Base-by-base conservation (phyloP, 2,113 vertebrate species). In the Ornithorhynchus anatinus region DNA sequence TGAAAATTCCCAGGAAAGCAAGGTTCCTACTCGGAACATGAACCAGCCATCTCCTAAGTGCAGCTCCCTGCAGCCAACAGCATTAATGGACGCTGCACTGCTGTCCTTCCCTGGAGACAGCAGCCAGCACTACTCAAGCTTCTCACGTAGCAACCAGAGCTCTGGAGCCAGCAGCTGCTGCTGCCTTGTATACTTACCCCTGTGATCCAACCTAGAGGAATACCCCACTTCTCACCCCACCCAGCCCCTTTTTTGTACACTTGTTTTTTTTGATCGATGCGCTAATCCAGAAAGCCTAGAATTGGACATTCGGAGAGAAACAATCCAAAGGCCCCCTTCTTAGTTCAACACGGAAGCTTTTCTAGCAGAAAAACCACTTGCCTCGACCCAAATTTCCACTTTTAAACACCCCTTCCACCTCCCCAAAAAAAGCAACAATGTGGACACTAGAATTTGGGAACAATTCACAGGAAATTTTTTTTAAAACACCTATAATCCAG, bases 141-240 rank as follows among this genome's bases (percentile, higher is more conserved):
- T 91, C 90, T 94, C 93, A 93, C 93, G 89, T 94, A 94, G 93
- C 93, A 94, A 94, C 93, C 87, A 89, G 87, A 89, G 91, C 90
- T 92, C 88, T 84, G 84, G 87, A 92, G 92, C 93, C 87, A 90
- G 89, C 92, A 92, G 92, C 92, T 93, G 92, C 91, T 79, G 87
- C 88, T 66, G 90, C 88, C 90, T 91, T 84, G 81, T 88, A 91
- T 47, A 87, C 85, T 86, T 88, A 87, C 87, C 81, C 91, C 92
- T 82, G 86, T 85, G 90, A 92, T 89, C 84, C 84, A 89, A 87
- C 86, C 89, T 82, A 85, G 77, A 86, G 87, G 88, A 91, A 89
- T 88, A 89, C 84, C 84, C 89, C 89, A 85, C 75, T 86, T 75
- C 65, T 54, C 59, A 70, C 75, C 87, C 81, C 77, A 91, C 91